These are phyloP conservation scores for Iguana delicatissima DNA, from an alignment of 2,797 vertebrate species.

Conservation along the genomic window DNA sequence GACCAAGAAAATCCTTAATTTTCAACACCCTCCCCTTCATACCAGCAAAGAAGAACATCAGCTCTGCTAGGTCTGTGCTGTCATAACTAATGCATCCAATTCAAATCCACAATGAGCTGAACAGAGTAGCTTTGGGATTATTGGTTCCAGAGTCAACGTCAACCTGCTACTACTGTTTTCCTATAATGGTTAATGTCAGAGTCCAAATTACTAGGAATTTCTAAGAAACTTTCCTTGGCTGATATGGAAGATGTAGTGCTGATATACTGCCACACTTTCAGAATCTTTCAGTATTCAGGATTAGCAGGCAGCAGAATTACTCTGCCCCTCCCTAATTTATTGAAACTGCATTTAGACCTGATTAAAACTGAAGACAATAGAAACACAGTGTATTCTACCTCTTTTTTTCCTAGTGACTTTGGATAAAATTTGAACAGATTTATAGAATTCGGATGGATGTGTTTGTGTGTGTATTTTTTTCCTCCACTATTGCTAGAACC, in stretches of 20 bases:
- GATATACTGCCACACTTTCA: too few species aligned
- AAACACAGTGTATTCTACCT: too few species aligned
- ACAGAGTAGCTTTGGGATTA: not conserved
- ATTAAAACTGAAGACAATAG: too few species aligned
- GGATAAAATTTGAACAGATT: not conserved
- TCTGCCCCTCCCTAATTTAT: too few species aligned
- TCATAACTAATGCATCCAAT: not conserved
- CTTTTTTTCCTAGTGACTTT: not conserved
- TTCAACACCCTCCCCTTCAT: not conserved
- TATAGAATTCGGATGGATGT: not conserved
- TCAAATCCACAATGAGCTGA: not conserved
- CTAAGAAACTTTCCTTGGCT: too few species aligned
- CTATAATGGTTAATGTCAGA: not conserved
- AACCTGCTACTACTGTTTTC: not conserved
- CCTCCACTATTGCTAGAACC: conserved; percentile 10
- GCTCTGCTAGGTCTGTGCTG: not conserved
- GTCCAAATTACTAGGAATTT: not conserved
- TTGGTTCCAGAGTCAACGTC: not conserved
- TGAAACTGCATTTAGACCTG: too few species aligned
- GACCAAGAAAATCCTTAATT: not conserved
- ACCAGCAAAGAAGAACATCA: not conserved
- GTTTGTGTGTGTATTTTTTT: not conserved
- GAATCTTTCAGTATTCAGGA: too few species aligned
- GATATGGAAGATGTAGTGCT: too few species aligned
- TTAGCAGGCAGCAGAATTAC: too few species aligned